A percentile compares a stretch with the other conserved stretches of the same genome.
These are phyloP conservation scores for Mustelus asterias DNA, from an alignment of 2,113 vertebrate genomes.

Conservation along the genomic window DNA sequence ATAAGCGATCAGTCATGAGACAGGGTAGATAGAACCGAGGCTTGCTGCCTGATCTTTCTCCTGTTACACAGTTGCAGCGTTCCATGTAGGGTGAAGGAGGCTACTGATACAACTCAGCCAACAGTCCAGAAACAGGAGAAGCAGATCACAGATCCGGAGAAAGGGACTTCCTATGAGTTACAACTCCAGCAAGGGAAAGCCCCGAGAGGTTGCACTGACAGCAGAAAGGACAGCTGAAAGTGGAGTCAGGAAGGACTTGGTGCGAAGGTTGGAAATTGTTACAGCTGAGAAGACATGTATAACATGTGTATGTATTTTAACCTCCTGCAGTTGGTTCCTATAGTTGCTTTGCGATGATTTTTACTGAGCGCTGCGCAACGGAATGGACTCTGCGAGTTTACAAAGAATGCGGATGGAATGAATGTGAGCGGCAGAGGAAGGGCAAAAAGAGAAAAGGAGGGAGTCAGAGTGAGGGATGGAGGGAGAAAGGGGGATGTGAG, in stretches of 20 bases:
- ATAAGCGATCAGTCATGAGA: neutral
- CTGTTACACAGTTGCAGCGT: neutral
- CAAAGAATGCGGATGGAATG: neutral
- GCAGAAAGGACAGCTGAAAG: neutral
- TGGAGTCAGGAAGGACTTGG: neutral
- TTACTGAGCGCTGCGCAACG: neutral
- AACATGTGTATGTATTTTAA: too few species aligned
- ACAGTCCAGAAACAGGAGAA: neutral
- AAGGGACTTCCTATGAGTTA: neutral
- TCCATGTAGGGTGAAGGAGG: neutral
- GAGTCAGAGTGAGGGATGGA: neutral
- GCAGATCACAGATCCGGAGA: neutral
- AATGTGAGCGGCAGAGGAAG: neutral
- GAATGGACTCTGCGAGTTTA: neutral
- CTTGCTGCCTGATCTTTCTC: neutral
- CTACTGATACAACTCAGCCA: neutral
- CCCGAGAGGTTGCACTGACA: neutral
- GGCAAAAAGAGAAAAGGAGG: neutral
- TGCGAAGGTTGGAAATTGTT: neutral
- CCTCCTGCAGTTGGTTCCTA: too few species aligned
- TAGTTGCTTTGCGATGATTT: neutral
- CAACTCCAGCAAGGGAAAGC: neutral
- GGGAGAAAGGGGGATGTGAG: too few species aligned
- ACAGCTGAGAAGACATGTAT: too few species aligned
- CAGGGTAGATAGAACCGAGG: too few species aligned